Conservation (phyloP, 23 tunicate species). For the Ciona savignyi region DNA sequence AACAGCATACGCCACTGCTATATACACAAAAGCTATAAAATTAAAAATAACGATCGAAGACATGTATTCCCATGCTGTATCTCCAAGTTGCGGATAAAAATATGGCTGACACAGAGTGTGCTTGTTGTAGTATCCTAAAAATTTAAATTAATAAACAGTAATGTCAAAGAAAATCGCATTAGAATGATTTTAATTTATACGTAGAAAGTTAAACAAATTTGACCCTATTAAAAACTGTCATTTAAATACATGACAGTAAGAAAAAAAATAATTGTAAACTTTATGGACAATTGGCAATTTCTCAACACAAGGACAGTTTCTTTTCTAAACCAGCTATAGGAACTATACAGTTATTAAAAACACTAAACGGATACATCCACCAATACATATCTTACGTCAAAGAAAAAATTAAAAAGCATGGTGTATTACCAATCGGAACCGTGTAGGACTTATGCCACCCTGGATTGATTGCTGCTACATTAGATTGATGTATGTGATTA, state of each 20-base stretch:
- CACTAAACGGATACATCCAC: too few relatives aligned
- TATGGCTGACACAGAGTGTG: slow-evolving; percentile 54
- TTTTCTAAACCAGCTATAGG: not conserved
- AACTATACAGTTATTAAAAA: too few relatives aligned
- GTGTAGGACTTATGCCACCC: slow-evolving; percentile 33
- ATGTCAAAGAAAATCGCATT: too few relatives aligned
- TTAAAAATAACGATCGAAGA: slow-evolving; percentile 49
- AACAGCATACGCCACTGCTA: slow-evolving; percentile 61
- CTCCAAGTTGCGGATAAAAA: slow-evolving; percentile 58
- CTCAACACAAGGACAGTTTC: not conserved
- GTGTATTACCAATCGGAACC: slow-evolving; percentile 51
- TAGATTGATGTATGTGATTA: slow-evolving; percentile 13
- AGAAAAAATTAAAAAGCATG: too few relatives aligned
- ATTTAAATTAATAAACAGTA: too few relatives aligned
- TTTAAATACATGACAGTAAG: too few relatives aligned
- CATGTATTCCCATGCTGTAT: slow-evolving; percentile 73
- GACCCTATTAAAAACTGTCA: too few relatives aligned
- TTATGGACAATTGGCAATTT: too few relatives aligned
- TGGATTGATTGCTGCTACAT: slow-evolving; percentile 26
- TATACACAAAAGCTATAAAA: slow-evolving; percentile 54
- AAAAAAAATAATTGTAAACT: too few relatives aligned
- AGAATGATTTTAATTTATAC: too few relatives aligned
- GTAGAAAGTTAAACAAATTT: too few relatives aligned
- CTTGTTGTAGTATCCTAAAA: slow-evolving; percentile 77
- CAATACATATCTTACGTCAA: too few relatives aligned